These are phyloP conservation scores for Netta rufina DNA, from an alignment of 2,797 vertebrate genomes.

Conservation along the genomic window DNA sequence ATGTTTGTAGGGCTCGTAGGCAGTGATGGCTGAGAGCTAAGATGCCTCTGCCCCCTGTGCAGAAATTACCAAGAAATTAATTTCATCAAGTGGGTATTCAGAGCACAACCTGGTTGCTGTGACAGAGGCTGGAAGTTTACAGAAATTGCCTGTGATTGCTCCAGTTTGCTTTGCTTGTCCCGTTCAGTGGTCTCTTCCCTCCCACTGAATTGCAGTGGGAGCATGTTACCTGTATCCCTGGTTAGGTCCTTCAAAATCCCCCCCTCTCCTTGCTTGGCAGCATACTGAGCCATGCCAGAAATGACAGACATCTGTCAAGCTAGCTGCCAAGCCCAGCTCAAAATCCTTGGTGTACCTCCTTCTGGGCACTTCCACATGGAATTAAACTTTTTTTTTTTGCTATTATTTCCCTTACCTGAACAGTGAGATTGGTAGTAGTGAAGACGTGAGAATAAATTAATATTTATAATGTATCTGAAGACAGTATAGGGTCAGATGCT, in stretches of 20 bases:
- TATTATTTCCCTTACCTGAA: background rate
- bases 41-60: accelerated
- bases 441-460: background rate
- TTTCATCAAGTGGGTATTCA: background rate
- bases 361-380: background rate
- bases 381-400: background rate
- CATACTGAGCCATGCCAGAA: background rate
- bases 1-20: background rate
- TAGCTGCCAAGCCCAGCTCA: background rate
- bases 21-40: background rate
- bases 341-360: background rate
- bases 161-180: background rate
- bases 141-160: background rate
- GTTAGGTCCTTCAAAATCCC: background rate
- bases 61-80: background rate
- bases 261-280: background rate
- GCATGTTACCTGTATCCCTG: background rate
- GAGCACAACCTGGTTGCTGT: background rate
- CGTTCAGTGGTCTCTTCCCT: background rate
- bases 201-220: background rate
- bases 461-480: background rate
- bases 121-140: background rate
- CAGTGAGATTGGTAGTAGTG: background rate
- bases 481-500: background rate
- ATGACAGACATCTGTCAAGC: background rate